phyloP scores from a whole-genome alignment of 2,797 vertebrate species.

The Hypotaenidia okinawae region DNA sequence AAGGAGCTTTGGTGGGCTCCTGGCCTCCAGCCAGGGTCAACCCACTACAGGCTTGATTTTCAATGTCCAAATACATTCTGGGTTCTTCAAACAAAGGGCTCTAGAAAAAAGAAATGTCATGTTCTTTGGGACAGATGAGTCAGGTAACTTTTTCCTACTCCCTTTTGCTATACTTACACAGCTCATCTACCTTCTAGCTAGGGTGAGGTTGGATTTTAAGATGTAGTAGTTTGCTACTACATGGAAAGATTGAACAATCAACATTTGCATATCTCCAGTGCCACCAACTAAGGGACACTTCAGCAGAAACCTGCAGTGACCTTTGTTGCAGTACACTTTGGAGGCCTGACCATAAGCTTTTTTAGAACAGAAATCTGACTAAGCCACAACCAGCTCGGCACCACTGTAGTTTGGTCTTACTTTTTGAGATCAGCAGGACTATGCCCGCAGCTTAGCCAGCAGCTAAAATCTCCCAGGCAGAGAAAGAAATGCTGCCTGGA shows the following conservation, averaged over 20 bases:
- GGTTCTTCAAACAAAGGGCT: neutral
- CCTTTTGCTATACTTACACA: neutral
- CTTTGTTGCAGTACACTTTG: conserved; percentile 18
- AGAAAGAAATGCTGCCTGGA: neutral
- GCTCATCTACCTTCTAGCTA: neutral
- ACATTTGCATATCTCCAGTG: neutral
- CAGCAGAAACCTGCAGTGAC: conserved; percentile 17
- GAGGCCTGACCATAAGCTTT: neutral
- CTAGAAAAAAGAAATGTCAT: neutral
- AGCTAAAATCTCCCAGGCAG: neutral
- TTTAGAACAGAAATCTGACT: conserved; percentile 50
- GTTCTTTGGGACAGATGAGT: neutral
- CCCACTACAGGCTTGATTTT: neutral
- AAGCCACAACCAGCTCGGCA: neutral
- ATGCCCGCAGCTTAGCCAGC: neutral
- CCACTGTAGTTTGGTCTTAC: neutral
- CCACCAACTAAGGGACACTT: neutral
- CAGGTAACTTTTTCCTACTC: neutral
- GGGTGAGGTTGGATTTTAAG: neutral
- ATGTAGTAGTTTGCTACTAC: neutral
- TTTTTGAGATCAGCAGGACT: neutral
- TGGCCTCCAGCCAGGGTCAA: no score
- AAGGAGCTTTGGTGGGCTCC: no score
- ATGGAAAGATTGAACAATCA: neutral
- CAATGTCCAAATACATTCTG: neutral